phyloP scores from a whole-genome alignment of 2,113 vertebrate species.

The Gadus macrocephalus region DNA sequence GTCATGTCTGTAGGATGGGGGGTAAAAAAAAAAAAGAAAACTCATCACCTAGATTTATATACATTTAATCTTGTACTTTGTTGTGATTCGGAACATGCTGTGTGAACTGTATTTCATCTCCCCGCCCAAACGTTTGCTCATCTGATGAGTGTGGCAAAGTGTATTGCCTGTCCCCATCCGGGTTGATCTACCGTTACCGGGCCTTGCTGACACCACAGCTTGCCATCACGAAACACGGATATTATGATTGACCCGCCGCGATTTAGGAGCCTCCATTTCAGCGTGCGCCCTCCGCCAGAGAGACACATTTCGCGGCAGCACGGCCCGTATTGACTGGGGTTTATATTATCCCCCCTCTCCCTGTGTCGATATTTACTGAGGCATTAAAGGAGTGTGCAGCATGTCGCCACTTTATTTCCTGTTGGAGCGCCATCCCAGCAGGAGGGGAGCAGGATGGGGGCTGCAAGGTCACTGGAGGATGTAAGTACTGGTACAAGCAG shows the following conservation, averaged over 20 bases:
- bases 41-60: constrained; percentile 20
- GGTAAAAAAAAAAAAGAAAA: too few species aligned
- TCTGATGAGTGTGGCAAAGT: constrained; percentile 43
- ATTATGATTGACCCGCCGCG: constrained; percentile 61
- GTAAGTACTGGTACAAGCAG: constrained; percentile 31
- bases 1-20: constrained; percentile 2
- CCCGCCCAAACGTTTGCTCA: constrained; percentile 38
- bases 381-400: constrained; percentile 54
- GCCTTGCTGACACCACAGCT: constrained; percentile 50
- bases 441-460: constrained; percentile 24
- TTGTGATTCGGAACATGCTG: constrained; percentile 18
- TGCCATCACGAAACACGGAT: constrained; percentile 37
- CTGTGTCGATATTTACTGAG: constrained; percentile 65
- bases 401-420: constrained; percentile 51
- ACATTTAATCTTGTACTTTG: constrained; percentile 21
- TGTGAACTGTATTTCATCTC: not conserved
- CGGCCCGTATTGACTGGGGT: constrained; percentile 49
- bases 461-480: constrained; percentile 29
- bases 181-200: constrained; percentile 52
- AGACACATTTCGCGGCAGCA: constrained; percentile 46
- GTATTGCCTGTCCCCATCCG: constrained; percentile 41
- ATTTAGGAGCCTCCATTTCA: constrained; percentile 48
- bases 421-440: constrained; percentile 50
- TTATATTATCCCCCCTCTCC: constrained; percentile 55
- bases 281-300: constrained; percentile 25